Evolutionary conservation across 1,140 invertebrate species (phyloP), one percentile per base, ranked within the genome.

Genomic region (Lethrus apterus): DNA sequence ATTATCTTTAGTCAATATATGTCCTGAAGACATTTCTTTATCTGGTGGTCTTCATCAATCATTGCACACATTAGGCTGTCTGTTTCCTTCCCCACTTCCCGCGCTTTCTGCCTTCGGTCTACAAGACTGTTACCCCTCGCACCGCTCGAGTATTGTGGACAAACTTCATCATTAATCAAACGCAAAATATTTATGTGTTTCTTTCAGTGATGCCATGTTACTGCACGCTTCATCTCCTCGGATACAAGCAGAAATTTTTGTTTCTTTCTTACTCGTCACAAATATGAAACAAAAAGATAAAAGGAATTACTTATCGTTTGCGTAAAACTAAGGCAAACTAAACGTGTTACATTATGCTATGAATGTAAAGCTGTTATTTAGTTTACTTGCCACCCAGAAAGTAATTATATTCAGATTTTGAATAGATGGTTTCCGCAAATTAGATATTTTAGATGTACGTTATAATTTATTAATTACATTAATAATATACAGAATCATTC

Each of bases 31-130:
- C 56, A 56, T 60, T 62, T 59, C 60, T 60, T 60, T 54, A 60
- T 63, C 57, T 59, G 60, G 60, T 63, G 60, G 60, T 60, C 60
- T 57, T 52, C 60, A 63, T 63, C 58, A 63, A 63, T 63, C 60
- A 63, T 49, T 53, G 36, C 49, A 40, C 52, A 51, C 58, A 59
- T 59, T 59, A 60, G 56, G 34, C 51, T 52, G 56, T 56, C 55
- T 45, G 38, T 46, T 48, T 46, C 52, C 36, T 38, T 34, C 45
- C 46, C 40, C 21, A 32, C 17, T 30, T 24, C 40, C 18, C 41
- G 13, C 30, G 13, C 19, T 46, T 38, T 20, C n/a, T 17, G 24
- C 30, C 45, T 15, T 31, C n/a, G 21, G 34, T 33, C 26, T 34
- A 45, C 26, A 14, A 4, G 3, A 21, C 13, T 15, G 14, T 20